Evolutionary conservation across 2,888 invertebrate genomes (phyloP), one percentile per base, ranked within the genome.

Genomic region (Heliconius aoede): DNA sequence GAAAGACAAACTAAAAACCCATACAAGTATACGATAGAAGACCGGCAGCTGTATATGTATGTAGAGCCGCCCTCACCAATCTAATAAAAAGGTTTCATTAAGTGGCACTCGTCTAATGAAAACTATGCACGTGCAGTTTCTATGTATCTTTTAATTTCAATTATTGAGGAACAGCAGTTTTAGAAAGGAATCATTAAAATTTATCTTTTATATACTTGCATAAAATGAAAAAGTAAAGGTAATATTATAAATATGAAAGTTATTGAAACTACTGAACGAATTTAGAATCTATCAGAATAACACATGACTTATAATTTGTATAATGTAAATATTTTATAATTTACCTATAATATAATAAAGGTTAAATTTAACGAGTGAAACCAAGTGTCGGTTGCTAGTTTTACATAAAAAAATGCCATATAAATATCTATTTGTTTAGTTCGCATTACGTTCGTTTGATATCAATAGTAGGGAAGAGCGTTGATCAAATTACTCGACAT

Each of bases 51-150:
- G 92, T n/a, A n/a, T n/a, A n/a, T n/a, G n/a, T n/a, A n/a, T n/a
- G n/a, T 83, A 83, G 83, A 36, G 58, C 84, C 83, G 82, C 85
- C 82, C 86, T 80, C 76, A 82, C 85, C 90, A 93, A 93, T 94
- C 90, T 91, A 90, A 91, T 94, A 92, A 94, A 94, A 94, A 93
- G 94, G 94, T 93, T 94, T 94, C 92, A 88, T 91, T 83, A 84
- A 88, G 78, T 72, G 55, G 60, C 72, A 77, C 74, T 79, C 76
- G 75, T 62, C 76, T 81, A 82, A 81, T 81, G 79, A 81, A 82
- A 74, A 79, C 77, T 77, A 72, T 61, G 62, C 78, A 82, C 84
- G 84, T 84, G 84, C 76, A 76, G 80, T 79, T 79, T 80, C 78
- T 81, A 60, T 61, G 58, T 72, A 60, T 26, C 60, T 60, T 60